Percentiles rank a stretch among this genome's conserved stretches.
Conservation (phyloP, 2,888 invertebrate species). For the Meteorus colon region DNA sequence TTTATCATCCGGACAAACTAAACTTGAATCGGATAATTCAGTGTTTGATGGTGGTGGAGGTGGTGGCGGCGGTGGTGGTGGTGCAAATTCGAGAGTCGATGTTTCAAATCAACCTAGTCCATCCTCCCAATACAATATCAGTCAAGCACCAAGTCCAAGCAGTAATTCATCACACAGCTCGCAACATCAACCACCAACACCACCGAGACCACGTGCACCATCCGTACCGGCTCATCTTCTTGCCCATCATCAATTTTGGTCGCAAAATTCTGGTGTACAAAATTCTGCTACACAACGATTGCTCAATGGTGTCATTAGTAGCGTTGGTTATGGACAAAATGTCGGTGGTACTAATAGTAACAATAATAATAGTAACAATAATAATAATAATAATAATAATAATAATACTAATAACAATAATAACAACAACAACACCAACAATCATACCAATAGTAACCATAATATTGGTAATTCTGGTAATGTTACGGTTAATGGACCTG, state of each 20-base stretch:
- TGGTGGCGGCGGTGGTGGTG: slow-evolving; percentile 64
- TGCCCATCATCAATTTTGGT: slow-evolving; percentile 74
- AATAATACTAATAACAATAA: slow-evolving; percentile 49
- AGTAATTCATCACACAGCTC: slow-evolving; percentile 56
- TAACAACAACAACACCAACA: slow-evolving; percentile 55
- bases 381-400: slow-evolving; percentile 55
- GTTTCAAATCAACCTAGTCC: slow-evolving; percentile 63
- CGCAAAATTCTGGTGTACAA: slow-evolving; percentile 68
- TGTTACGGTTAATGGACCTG: slow-evolving; percentile 48
- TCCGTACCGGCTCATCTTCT: slow-evolving; percentile 75
- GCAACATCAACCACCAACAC: slow-evolving; percentile 53
- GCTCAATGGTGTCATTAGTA: slow-evolving; percentile 70
- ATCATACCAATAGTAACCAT: slow-evolving; percentile 49
- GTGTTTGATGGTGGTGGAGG: slow-evolving; percentile 76
- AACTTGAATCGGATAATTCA: slow-evolving; percentile 75
- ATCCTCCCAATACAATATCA: slow-evolving; percentile 67
- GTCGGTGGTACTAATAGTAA: slow-evolving; percentile 60
- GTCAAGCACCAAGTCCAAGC: slow-evolving; percentile 66
- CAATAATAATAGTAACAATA: slow-evolving; percentile 51
- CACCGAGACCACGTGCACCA: slow-evolving; percentile 71
- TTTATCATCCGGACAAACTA: slow-evolving; percentile 66
- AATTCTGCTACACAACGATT: slow-evolving; percentile 70
- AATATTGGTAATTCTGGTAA: slow-evolving; percentile 42
- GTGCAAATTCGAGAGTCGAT: slow-evolving; percentile 50
- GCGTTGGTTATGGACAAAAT: slow-evolving; percentile 68